Conservation (phyloP, 2,113 vertebrate genomes). For the Cryptoleucopteryx plumbea region DNA sequence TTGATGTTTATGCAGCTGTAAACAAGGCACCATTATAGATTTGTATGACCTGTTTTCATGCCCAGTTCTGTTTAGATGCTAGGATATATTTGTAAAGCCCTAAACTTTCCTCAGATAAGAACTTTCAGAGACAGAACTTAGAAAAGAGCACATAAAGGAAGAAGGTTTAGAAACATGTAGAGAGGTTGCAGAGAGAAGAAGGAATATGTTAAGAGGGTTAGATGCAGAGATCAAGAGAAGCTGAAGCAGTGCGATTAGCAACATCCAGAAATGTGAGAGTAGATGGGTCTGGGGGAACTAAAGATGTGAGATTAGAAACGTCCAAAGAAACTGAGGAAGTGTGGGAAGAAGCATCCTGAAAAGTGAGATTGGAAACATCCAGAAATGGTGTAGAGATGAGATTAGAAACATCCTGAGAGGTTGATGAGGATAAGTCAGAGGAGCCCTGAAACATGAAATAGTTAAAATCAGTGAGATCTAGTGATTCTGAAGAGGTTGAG, state of each 20-base stretch:
- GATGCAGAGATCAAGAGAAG: conserved; percentile 22
- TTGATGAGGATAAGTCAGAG: background rate
- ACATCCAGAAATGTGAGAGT: conserved; percentile 37
- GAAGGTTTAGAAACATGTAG: background rate
- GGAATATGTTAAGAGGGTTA: background rate
- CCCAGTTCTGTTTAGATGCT: background rate
- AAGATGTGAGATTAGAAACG: background rate
- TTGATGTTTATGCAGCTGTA: background rate
- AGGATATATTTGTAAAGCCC: background rate
- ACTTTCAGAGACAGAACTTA: background rate
- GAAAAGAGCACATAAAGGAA: background rate
- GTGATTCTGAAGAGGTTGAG: conserved; percentile 43
- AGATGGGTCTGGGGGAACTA: conserved; percentile 3
- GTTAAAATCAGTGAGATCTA: conserved; percentile 25
- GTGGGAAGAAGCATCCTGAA: background rate
- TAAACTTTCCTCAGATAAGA: background rate
- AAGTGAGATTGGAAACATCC: background rate
- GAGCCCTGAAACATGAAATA: conserved; percentile 22
- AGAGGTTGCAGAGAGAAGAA: background rate
- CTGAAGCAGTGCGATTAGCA: background rate
- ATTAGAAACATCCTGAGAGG: background rate
- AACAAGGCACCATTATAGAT: conserved; percentile 6
- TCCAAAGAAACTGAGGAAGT: conserved; percentile 1
- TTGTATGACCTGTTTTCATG: background rate
- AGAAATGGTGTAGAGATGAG: background rate